Evolutionary conservation across 2,797 vertebrate genomes (phyloP).

Genomic region (Chelonia mydas): DNA sequence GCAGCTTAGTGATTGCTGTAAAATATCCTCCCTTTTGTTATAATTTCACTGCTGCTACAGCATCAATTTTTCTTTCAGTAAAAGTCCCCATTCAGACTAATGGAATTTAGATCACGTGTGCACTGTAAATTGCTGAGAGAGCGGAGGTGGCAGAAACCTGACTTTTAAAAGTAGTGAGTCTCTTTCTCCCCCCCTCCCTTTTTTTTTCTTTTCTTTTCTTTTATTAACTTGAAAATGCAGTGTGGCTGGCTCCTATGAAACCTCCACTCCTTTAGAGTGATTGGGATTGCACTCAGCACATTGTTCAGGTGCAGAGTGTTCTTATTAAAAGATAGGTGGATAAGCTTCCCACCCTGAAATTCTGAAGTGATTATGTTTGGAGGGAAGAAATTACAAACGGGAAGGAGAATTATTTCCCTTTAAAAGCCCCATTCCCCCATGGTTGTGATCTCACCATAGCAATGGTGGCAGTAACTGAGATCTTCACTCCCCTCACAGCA

Average conservation of each 20-base stretch:
- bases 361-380: background rate
- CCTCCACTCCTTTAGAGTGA: background rate
- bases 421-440: background rate
- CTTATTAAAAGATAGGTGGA: background rate
- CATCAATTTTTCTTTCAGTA: background rate
- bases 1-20: background rate
- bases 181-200: rapidly evolving
- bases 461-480: background rate
- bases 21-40: background rate
- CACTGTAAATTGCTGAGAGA: background rate
- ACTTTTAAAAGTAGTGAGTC: background rate
- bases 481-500: background rate
- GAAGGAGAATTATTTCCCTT: background rate
- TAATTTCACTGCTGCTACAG: background rate
- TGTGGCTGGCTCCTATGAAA: background rate
- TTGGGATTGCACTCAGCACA: background rate
- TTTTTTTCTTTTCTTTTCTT: too few relatives aligned
- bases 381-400: background rate
- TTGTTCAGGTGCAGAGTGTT: background rate
- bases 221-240: background rate
- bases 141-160: background rate
- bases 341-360: background rate
- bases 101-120: background rate
- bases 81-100: background rate
- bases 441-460: background rate